Evolutionary conservation across 1,140 invertebrate species (phyloP).

Genomic region (Bemisia tabaci): DNA sequence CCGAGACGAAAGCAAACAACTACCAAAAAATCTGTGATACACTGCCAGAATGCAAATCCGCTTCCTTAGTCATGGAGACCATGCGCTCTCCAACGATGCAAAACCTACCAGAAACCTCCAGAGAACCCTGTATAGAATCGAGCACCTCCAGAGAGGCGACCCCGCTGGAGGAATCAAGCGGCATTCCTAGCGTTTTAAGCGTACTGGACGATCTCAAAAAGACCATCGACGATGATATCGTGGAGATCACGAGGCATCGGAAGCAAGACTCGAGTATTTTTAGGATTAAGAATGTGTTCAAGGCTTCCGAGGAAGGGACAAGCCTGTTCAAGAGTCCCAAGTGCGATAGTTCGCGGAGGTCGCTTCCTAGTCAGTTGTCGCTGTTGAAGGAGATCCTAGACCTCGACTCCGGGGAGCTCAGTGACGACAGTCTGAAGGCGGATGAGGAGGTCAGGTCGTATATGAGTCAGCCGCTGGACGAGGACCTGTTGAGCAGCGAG

Average conservation of each 20-base stretch:
- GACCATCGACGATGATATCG: constrained; percentile 18
- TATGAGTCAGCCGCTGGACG: constrained; percentile 19
- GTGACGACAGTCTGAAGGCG: constrained; percentile 22
- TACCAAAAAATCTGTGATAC: not conserved
- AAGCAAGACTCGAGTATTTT: not conserved
- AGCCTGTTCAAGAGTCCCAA: not conserved
- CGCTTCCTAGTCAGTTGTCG: constrained; percentile 2
- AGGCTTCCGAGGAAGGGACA: constrained; percentile 4
- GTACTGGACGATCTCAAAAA: constrained; percentile 18
- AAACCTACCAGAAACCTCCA: not conserved
- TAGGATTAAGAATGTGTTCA: constrained; percentile 7
- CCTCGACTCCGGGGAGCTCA: constrained; percentile 5
- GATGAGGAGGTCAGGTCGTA: constrained; percentile 22
- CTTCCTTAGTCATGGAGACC: not conserved
- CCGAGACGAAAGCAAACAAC: not conserved
- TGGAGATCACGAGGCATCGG: constrained; percentile 4
- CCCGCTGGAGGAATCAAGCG: not conserved
- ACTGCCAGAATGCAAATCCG: not conserved
- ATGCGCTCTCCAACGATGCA: not conserved
- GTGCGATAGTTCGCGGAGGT: not conserved
- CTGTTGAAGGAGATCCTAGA: constrained; percentile 6
- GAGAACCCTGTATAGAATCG: not conserved
- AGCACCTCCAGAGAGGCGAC: not conserved
- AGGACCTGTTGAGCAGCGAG: constrained; percentile 14
- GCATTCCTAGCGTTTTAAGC: constrained; percentile 14